These are phyloP conservation scores for Ellobius talpinus DNA, from an alignment of 2,113 vertebrate species.

Conservation along the genomic window DNA sequence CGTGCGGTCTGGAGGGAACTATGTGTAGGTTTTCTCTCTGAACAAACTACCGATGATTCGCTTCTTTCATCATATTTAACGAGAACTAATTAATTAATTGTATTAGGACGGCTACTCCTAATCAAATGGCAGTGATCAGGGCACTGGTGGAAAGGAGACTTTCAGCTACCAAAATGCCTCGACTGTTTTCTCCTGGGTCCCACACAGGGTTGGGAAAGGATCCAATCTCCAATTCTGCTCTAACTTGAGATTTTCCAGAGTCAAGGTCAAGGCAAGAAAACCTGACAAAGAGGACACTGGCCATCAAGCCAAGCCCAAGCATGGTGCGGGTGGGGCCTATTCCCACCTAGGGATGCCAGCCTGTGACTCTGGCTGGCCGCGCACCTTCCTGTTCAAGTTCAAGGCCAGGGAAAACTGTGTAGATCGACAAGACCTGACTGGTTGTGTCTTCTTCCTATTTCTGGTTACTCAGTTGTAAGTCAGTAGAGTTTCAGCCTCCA, in stretches of 20 bases:
- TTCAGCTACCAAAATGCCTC: no score
- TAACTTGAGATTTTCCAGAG: not conserved
- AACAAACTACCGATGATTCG: not conserved
- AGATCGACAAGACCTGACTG: accelerated
- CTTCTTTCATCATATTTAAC: not conserved
- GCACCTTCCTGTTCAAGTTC: not conserved
- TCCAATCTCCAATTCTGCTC: not conserved
- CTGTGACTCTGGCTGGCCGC: accelerated
- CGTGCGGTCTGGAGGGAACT: not conserved
- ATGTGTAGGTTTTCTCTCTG: not conserved
- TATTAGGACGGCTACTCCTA: not conserved
- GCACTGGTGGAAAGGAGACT: not conserved
- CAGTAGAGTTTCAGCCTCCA: not conserved
- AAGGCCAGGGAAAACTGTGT: no score
- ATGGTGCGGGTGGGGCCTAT: accelerated
- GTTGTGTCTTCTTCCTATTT: not conserved
- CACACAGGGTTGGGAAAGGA: not conserved
- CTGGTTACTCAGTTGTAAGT: accelerated
- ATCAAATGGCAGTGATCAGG: not conserved
- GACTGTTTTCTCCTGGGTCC: not conserved
- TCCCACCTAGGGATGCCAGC: not conserved
- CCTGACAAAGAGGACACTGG: no score
- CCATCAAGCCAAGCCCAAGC: accelerated
- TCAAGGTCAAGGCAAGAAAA: not conserved
- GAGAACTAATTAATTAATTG: not conserved